These are phyloP conservation scores for Corvus moneduloides DNA, from an alignment of 2,113 vertebrate species.

Conservation along the genomic window DNA sequence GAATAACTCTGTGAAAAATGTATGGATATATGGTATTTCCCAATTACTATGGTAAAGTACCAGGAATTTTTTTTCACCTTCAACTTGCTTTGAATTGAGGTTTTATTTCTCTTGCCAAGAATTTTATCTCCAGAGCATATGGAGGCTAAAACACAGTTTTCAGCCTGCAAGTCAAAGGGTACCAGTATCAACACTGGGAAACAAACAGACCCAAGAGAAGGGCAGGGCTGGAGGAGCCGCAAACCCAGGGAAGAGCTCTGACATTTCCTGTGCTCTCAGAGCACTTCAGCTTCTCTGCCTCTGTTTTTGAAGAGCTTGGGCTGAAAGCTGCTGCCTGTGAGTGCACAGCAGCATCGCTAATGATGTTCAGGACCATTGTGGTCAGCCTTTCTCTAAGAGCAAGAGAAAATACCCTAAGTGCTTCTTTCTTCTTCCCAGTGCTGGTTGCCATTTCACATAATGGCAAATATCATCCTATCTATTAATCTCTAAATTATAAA, in stretches of 20 bases:
- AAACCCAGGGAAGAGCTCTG: neutral
- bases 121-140: neutral
- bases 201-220: neutral
- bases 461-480: neutral
- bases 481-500: neutral
- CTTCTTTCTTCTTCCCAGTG: neutral
- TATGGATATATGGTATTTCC: neutral
- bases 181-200: neutral
- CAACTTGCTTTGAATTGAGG: neutral
- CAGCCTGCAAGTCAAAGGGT: neutral
- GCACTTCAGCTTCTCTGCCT: neutral
- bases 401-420: constrained; percentile 6
- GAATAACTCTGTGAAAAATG: neutral
- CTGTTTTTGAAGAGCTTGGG: neutral
- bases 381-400: constrained; percentile 18
- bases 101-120: neutral
- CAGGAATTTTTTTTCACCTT: neutral
- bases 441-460: neutral
- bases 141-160: neutral
- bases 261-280: neutral
- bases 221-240: neutral
- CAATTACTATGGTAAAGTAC: neutral
- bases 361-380: constrained; percentile 14
- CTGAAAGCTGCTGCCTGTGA: neutral
- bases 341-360: neutral